Base-by-base conservation (phyloP, 1,140 invertebrate species). In the Melanaphis sacchari region DNA sequence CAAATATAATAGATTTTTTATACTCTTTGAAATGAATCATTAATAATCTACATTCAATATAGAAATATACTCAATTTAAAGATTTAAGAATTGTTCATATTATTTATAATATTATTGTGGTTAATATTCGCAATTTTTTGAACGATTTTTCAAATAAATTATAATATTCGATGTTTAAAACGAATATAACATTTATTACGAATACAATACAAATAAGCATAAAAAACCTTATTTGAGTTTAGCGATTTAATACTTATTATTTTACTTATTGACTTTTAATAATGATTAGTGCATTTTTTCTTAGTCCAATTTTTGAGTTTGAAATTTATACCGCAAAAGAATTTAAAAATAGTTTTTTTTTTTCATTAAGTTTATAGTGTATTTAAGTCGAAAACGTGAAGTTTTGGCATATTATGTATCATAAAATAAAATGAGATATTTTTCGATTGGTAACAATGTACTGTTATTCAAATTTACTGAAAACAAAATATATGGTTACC, bases 211-310 rank as follows among this genome's bases (percentile, higher is more conserved):
- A n/a, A n/a, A n/a, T 49, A n/a, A 46, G 31, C n/a, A 36, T 46
- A 26, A 6, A 36, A 36, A 88, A 88, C 18, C 31, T 21, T 36
- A 88, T 36, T 18, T 36, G n/a, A 88, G 5, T 43, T 46, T 46
- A 22, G 31, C 31, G 85, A 46, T 31, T 49, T 49, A 88, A 49
- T 88, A 26, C 59, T 54, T 40, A 40, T 54, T 59, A 26, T 54
- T 90, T 11, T n/a, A 66, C 11, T 8, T 24, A 59, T 52, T 59
- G 40, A 90, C 36, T 40, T 90, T 31, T 90, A 41, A 38, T 31
- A 38, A 59, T 54, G 52, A 90, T 90, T 41, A 59, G 89, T 90
- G 52, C 18, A 38, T 90, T 54, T 87, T 90, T 90, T 59, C 49
- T 40, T 59, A 41, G 59, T 90, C 59, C 24, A 40, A 90, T 90